These are phyloP conservation scores for Dromaius novaehollandiae DNA, from an alignment of 2,113 vertebrate genomes.

Conservation along the genomic window DNA sequence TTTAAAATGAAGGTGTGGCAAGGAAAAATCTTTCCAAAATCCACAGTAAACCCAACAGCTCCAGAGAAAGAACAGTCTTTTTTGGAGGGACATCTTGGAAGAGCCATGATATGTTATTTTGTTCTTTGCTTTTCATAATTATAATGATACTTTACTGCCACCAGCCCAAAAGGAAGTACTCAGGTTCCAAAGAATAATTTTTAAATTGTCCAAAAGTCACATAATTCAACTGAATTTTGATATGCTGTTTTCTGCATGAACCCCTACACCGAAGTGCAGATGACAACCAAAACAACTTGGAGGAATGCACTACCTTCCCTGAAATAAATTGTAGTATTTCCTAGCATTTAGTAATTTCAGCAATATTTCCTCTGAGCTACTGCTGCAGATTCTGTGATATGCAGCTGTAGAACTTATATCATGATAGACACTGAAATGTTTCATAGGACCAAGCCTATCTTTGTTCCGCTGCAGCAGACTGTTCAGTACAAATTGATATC, in stretches of 20 bases:
- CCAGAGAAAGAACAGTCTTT: background rate
- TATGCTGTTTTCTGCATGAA: background rate
- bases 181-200: background rate
- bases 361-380: background rate
- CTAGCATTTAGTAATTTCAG: background rate
- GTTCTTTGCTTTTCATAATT: background rate
- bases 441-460: background rate
- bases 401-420: background rate
- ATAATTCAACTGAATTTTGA: background rate
- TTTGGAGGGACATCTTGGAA: background rate
- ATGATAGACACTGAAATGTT: background rate
- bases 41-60: background rate
- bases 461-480: background rate
- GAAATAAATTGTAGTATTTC: background rate
- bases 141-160: background rate
- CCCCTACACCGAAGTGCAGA: background rate
- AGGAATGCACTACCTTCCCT: background rate
- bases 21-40: conserved; percentile 1
- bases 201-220: background rate
- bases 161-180: background rate
- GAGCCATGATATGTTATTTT: background rate
- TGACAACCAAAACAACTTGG: too few relatives aligned
- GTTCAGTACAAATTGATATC: background rate
- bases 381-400: background rate
- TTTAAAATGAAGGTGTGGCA: background rate